Evolutionary conservation across 2,888 invertebrate genomes (phyloP).

Genomic region (Tortricodes alternella): DNA sequence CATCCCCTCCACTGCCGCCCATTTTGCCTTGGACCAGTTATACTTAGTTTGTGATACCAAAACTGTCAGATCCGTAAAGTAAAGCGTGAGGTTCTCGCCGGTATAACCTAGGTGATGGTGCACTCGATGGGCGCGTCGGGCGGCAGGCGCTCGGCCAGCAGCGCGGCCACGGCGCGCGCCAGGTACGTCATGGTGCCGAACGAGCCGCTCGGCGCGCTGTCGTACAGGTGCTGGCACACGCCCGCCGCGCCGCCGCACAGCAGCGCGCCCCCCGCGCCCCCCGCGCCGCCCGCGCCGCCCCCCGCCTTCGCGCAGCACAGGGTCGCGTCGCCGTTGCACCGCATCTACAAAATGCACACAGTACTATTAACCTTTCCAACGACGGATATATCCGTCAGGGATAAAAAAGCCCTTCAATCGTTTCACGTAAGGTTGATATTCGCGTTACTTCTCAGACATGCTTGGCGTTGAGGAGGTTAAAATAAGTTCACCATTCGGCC

Average conservation of each 20-base stretch:
- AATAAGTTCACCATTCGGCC: too few relatives aligned
- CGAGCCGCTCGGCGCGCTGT: slow-evolving; percentile 98
- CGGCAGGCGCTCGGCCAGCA: slow-evolving; percentile 87
- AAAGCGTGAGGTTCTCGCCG: too few relatives aligned
- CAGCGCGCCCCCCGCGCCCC: slow-evolving; percentile 83
- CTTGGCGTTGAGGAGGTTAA: too few relatives aligned
- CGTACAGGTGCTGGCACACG: slow-evolving; percentile 98
- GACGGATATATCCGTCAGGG: too few relatives aligned
- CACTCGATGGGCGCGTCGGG: slow-evolving; percentile 91
- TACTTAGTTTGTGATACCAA: too few relatives aligned
- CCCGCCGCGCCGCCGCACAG: slow-evolving; percentile 96
- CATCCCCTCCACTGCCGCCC: too few relatives aligned
- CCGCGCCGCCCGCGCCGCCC: slow-evolving; percentile 76
- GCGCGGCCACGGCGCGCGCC: slow-evolving; percentile 90
- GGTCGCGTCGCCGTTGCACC: slow-evolving; percentile 95
- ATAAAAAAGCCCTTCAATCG: too few relatives aligned
- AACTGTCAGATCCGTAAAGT: too few relatives aligned
- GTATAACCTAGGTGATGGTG: slow-evolving; percentile 84
- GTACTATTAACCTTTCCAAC: neutral
- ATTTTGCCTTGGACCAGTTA: too few relatives aligned
- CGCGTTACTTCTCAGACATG: too few relatives aligned
- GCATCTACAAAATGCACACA: slow-evolving; percentile 80
- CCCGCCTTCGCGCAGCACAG: slow-evolving; percentile 93
- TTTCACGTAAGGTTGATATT: too few relatives aligned
- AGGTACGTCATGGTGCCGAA: slow-evolving; percentile 99